phyloP scores from a whole-genome alignment of 2,113 vertebrate genomes.

The Seriola aureovittata region DNA sequence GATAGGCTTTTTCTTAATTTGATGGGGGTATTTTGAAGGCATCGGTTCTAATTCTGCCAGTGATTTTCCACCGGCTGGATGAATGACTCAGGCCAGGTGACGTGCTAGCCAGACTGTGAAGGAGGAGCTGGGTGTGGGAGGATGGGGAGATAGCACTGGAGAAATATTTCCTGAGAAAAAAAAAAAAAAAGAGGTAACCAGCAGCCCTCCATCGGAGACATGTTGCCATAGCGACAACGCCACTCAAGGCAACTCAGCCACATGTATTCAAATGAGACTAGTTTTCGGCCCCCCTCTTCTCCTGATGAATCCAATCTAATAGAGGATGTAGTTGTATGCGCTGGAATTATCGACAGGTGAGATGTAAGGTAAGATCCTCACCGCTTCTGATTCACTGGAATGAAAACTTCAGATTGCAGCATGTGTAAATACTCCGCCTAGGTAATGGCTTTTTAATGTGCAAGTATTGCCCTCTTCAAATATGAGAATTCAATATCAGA shows the following conservation, averaged over 20 bases:
- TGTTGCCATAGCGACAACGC: constrained; percentile 78
- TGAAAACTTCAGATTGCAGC: constrained; percentile 13
- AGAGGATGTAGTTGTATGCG: constrained; percentile 12
- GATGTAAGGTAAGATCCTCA: background rate
- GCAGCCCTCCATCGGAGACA: constrained; percentile 61
- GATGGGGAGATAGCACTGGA: constrained; percentile 55
- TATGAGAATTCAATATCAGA: constrained; percentile 45
- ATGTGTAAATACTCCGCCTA: constrained; percentile 4
- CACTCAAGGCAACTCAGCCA: constrained; percentile 54
- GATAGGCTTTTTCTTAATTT: constrained; percentile 5
- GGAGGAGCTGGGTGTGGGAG: constrained; percentile 66
- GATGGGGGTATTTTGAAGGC: constrained; percentile 9
- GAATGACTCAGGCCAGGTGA: constrained; percentile 77
- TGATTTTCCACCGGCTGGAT: constrained; percentile 69
- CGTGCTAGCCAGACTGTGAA: constrained; percentile 67
- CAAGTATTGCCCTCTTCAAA: constrained; percentile 21
- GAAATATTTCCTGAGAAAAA: constrained; percentile 63
- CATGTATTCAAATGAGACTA: constrained; percentile 46
- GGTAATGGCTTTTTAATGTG: constrained; percentile 21
- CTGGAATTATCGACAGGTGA: constrained; percentile 22
- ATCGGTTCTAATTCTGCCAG: constrained; percentile 33
- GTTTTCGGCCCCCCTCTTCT: constrained; percentile 31
- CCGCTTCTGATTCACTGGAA: constrained; percentile 9
- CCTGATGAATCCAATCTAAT: constrained; percentile 40
- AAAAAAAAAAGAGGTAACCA: constrained; percentile 37